Percentiles rank a stretch among this genome's conserved stretches.
Evolutionary conservation across 2,797 vertebrate species (phyloP).

Genomic region (Rhabdophis nuchalis): DNA sequence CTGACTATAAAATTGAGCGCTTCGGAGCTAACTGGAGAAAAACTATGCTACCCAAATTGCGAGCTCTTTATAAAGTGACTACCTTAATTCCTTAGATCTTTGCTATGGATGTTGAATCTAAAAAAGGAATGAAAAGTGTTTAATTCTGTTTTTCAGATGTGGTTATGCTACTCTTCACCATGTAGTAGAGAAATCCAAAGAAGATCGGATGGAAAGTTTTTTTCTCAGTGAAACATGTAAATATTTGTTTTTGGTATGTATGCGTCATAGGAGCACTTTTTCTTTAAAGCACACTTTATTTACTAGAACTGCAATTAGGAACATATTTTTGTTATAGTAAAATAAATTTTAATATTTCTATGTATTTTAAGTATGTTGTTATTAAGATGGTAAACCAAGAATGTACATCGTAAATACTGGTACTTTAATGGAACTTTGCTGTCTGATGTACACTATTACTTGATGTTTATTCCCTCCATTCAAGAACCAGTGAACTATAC

Average conservation of each 20-base stretch:
- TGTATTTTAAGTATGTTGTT: neutral
- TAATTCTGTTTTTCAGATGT: constrained; percentile 74
- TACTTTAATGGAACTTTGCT: neutral
- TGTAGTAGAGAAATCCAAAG: constrained; percentile 95
- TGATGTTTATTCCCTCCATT: neutral
- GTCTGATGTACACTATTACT: neutral
- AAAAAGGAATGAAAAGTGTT: rapidly evolving
- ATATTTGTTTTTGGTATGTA: constrained; percentile 89
- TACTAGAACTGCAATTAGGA: neutral
- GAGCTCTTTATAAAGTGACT: neutral
- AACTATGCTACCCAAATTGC: neutral
- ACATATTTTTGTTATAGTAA: neutral
- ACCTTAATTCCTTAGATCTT: neutral
- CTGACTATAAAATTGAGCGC: neutral
- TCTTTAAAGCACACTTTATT: rapidly evolving
- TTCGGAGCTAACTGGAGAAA: neutral
- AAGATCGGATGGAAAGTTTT: constrained; percentile 99
- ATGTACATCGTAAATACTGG: neutral
- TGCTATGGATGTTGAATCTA: neutral
- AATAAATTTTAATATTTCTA: neutral
- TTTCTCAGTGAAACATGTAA: constrained; percentile 99
- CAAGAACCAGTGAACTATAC: neutral
- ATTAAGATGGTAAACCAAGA: neutral
- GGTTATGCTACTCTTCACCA: constrained; percentile 97
- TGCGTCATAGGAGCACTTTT: neutral